Evolutionary conservation across 2,888 invertebrate species (phyloP).

Genomic region (Platycheirus albimanus): DNA sequence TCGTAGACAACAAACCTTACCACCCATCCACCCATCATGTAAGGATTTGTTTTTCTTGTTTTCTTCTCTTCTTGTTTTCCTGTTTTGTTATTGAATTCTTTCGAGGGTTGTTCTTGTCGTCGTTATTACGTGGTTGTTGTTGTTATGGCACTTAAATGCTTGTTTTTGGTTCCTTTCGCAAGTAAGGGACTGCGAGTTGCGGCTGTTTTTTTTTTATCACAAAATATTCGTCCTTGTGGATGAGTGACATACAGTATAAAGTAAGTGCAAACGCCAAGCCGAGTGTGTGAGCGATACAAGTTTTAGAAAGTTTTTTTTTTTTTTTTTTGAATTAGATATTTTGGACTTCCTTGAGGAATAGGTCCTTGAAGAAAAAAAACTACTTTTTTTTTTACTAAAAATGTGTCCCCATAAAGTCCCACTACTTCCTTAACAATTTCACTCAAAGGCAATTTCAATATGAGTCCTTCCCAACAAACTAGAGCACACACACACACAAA

Average conservation of each 20-base stretch:
- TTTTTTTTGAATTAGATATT: background rate
- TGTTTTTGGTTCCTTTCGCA: slow-evolving; percentile 41
- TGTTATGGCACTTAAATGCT: slow-evolving; percentile 29
- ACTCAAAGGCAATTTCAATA: background rate
- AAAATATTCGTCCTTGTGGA: too few relatives aligned
- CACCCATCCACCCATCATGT: slow-evolving; percentile 29
- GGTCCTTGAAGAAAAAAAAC: too few relatives aligned
- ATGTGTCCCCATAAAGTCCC: too few relatives aligned
- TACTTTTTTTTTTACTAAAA: too few relatives aligned
- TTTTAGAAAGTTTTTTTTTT: too few relatives aligned
- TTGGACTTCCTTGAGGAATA: too few relatives aligned
- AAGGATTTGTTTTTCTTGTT: too few relatives aligned
- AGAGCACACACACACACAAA: too few relatives aligned
- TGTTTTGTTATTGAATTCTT: background rate
- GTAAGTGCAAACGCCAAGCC: too few relatives aligned
- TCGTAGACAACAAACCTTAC: background rate
- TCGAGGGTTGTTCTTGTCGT: slow-evolving; percentile 32
- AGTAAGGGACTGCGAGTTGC: slow-evolving; percentile 11
- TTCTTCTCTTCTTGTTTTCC: slow-evolving; percentile 33
- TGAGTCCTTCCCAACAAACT: background rate
- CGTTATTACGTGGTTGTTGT: slow-evolving; percentile 33
- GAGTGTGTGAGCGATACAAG: too few relatives aligned
- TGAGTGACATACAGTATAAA: too few relatives aligned
- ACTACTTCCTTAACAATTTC: background rate
- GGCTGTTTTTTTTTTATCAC: slow-evolving; percentile 56